Evolutionary conservation across 2,888 invertebrate species (phyloP), one percentile per base, ranked within the genome.

Genomic region (Lasioglossum calceatum): DNA sequence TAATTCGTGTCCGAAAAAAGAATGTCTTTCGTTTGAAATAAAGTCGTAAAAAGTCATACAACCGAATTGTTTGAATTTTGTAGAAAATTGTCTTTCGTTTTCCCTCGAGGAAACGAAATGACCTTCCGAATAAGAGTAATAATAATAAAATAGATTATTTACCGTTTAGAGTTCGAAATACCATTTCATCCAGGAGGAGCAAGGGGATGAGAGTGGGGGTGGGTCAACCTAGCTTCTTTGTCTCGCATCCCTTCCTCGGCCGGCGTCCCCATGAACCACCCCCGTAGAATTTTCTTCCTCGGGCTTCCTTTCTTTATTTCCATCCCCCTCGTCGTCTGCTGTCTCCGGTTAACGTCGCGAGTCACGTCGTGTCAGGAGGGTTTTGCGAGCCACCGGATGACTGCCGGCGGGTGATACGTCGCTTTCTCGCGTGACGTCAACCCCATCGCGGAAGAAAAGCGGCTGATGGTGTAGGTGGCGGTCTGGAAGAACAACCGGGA

Each of bases 331-430:
- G 64, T 71, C 67, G 82, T 85, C 85, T 87, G 87, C 88, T 89
- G 91, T 90, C 91, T 91, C 90, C 93, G 91, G 93, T 93, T 93
- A 93, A 92, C 92, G 92, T 93, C 92, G 92, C 93, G 92, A 93
- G 94, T 94, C 94, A 93, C 93, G 94, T 94, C 91, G 92, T 90
- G 93, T 93, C 92, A 91, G 92, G 92, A 93, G 93, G 94, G 94
- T 94, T 94, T 93, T 93, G 93, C 92, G 92, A 92, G 89, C 86
- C 84, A 87, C 89, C 89, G 88, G 90, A 93, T 92, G 92, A 90
- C 93, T 93, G 92, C 89, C 89, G 89, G 87, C 88, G 90, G 92
- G 88, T 92, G 93, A 93, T 93, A 93, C 93, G 93, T 94, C 92
- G 92, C 87, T 93, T 92, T 92, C 92, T 91, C 91, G 91, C 91